Evolutionary conservation across 2,113 vertebrate species (phyloP).

Genomic region (Ifrita kowaldi): DNA sequence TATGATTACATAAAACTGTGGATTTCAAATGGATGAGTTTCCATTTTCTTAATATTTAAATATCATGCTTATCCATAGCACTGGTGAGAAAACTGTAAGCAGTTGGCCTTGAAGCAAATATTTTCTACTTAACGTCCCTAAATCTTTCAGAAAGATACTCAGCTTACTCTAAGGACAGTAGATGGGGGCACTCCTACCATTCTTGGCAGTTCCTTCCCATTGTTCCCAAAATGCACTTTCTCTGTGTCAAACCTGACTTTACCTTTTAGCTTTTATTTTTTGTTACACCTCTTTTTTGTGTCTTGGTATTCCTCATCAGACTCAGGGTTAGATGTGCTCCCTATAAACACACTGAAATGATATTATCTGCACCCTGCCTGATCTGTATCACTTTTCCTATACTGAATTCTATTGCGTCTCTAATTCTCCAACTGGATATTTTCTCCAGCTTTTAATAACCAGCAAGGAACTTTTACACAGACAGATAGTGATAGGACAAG

Average conservation of each 20-base stretch:
- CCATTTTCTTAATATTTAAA: neutral
- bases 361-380: neutral
- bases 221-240: neutral
- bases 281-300: neutral
- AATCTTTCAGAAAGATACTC: neutral
- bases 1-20: neutral
- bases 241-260: neutral
- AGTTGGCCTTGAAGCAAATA: neutral
- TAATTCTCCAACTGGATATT: neutral
- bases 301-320: neutral
- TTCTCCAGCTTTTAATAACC: neutral
- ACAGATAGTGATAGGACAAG: neutral
- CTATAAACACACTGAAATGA: neutral
- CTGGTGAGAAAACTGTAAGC: neutral
- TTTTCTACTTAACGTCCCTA: rapidly evolving
- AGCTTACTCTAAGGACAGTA: neutral
- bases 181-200: neutral
- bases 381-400: rapidly evolving
- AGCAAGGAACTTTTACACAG: neutral
- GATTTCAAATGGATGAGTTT: neutral
- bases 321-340: neutral
- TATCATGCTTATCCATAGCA: neutral
- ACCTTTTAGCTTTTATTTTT: neutral
- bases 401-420: neutral
- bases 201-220: neutral